Base-by-base conservation (phyloP, 2,888 invertebrate species). In the Amphipyra tragopoginis region DNA sequence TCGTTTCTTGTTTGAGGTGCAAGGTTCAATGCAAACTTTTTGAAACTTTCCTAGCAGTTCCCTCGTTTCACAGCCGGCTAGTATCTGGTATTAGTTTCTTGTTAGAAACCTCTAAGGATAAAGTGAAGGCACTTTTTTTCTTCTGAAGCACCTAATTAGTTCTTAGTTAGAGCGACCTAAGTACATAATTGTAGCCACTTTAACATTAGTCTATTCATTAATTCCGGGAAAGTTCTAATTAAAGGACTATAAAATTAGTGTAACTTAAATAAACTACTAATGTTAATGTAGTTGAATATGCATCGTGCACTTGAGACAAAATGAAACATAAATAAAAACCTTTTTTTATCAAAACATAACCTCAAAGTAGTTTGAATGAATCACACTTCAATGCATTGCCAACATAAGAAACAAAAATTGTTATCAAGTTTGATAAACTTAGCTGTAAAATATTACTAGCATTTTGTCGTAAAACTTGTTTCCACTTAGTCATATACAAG, bases 271-370 rank as follows among this genome's bases (percentile, higher is more conserved):
- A 49, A n/a, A n/a, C n/a, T n/a, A n/a, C n/a, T n/a, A n/a, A n/a
- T n/a, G n/a, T n/a, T n/a, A n/a, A n/a, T n/a, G 10, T 39, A 8
- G 15, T 58, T 21, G 21, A 21, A 8, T 15, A 10, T 21, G 10
- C 0, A 21, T 11, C 10, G 0, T 21, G 10, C 13, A 45, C 10
- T 60, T 5, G 10, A 10, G 29, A 9, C 13, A 34, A 10, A 26
- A 7, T 6, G 29, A 45, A 15, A 14, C 10, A 68, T 38, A 43
- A n/a, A 38, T 38, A 47, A 15, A 38, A 50, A 36, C 9, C 13
- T 15, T 7, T 56, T 21, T 43, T 59, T 57, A 68, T 72, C 74
- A 80, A 75, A 84, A 84, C 79, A 86, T 86, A 86, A 86, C 86
- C 86, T 85, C 72, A 68, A 82, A 74, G 47, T 59, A 50, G 52